A percentile compares a stretch with the other conserved stretches of the same genome.
These are phyloP conservation scores for Drosophila fulvimacula DNA, from an alignment of 2,888 invertebrate species.

Conservation along the genomic window DNA sequence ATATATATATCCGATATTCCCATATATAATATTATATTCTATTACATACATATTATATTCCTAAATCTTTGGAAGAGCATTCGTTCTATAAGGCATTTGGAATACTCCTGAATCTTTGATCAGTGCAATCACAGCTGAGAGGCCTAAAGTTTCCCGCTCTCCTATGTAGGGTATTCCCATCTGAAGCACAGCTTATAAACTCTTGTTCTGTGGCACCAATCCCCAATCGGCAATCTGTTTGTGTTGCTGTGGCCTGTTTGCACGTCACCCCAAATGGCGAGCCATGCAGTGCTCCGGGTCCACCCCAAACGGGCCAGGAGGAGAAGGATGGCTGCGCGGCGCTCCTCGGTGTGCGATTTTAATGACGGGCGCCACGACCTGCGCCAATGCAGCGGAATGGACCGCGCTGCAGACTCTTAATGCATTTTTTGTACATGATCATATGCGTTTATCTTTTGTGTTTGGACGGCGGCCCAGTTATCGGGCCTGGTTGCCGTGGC, in stretches of 20 bases:
- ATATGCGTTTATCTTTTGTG: conserved; percentile 79
- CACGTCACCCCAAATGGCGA: conserved; percentile 36
- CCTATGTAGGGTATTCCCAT: conserved; percentile 12
- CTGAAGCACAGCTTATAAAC: neutral
- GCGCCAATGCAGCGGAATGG: conserved; percentile 5
- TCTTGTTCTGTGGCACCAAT: conserved; percentile 30
- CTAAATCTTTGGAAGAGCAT: no score
- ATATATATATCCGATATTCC: no score
- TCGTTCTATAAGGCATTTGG: no score
- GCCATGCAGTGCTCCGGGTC: conserved; percentile 48
- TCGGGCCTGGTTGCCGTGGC: conserved; percentile 75
- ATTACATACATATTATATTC: neutral
- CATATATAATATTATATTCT: no score
- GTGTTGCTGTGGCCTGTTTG: conserved; percentile 21
- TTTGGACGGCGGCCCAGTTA: conserved; percentile 70
- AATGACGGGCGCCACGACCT: conserved; percentile 49
- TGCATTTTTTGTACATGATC: conserved; percentile 80
- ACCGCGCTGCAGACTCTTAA: conserved; percentile 54
- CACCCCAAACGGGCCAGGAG: conserved; percentile 32
- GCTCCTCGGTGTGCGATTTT: conserved; percentile 62
- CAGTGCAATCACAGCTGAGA: neutral
- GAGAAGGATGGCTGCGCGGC: conserved; percentile 43
- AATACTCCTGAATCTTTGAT: neutral
- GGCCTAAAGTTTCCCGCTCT: neutral
- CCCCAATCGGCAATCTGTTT: conserved; percentile 17